Evolutionary conservation across 2,113 vertebrate species (phyloP).

Genomic region (Mesocricetus auratus): DNA sequence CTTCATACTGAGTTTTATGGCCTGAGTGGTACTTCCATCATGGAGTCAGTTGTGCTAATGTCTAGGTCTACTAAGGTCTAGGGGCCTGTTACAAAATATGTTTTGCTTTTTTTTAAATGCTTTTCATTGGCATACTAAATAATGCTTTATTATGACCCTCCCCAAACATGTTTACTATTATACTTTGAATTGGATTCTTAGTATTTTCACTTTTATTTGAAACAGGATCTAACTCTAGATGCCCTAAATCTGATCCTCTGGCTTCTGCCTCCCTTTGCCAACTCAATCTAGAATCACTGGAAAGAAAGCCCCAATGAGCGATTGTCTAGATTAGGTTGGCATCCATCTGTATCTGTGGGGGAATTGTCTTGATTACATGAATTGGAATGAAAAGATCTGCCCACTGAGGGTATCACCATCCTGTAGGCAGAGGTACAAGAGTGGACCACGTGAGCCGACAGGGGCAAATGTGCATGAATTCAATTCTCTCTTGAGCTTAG

Average conservation of each 20-base stretch:
- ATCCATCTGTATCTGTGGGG: background rate
- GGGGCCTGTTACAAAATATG: background rate
- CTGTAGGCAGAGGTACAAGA: background rate
- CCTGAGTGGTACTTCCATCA: background rate
- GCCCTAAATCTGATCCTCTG: background rate
- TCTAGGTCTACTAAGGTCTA: background rate
- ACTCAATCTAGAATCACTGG: background rate
- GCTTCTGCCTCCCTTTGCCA: background rate
- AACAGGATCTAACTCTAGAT: background rate
- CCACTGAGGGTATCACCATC: background rate
- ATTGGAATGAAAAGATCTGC: background rate
- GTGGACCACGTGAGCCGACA: no score
- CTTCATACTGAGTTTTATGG: background rate
- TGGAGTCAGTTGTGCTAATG: background rate
- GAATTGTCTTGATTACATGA: background rate
- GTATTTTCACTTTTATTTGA: background rate
- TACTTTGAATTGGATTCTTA: background rate
- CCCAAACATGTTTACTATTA: background rate
- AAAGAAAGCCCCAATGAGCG: background rate
- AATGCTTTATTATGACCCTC: background rate
- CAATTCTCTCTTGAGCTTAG: background rate
- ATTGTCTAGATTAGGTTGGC: background rate
- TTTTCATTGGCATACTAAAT: background rate
- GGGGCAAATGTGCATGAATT: background rate
- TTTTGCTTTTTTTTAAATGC: background rate